Evolutionary conservation across 2,113 vertebrate genomes (phyloP), one percentile per base, ranked within the genome.

Genomic region (Tapirus terrestris): DNA sequence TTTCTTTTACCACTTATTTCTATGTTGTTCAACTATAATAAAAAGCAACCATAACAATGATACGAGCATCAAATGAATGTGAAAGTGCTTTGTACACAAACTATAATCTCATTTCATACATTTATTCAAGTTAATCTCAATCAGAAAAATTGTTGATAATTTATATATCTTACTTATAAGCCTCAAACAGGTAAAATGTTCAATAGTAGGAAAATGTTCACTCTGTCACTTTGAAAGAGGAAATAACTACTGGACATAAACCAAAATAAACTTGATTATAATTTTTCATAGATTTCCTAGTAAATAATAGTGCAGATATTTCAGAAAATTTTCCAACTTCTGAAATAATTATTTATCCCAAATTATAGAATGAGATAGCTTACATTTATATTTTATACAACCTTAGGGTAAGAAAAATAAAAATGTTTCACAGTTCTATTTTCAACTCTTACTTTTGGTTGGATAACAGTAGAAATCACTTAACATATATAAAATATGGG

Each of bases 401-500:
- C 43, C 58, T 27, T 20, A 89, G n/a, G 5, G 65, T 89, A 86
- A 95, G 53, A 96, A 96, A 97, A 97, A 93, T 70, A 77, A 67
- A 93, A 95, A 72, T 80, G 25, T 85, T 95, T 94, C 72, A 94
- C 11, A 89, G 3, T 53, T 53, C 25, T 89, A 77, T 96, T 97
- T 96, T 94, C 63, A 92, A 91, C 61, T 92, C 27, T 94, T 97
- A 89, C n/a, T 89, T 91, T 77, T 94, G 31, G 33, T 68, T 92
- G 31, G 68, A 33, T 93, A 97, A 93, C 13, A 94, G 76, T 79
- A 92, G 82, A 93, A 97, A 92, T 96, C 95, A 97, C 21, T 95
- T 95, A 92, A 96, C 29, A 88, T 92, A 96, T 97, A 96, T 86
- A 96, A 97, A 83, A 96, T 96, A 97, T 48, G 58, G 68, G 95